Base-by-base conservation (phyloP, 2,888 invertebrate species). In the Agrotis segetum region DNA sequence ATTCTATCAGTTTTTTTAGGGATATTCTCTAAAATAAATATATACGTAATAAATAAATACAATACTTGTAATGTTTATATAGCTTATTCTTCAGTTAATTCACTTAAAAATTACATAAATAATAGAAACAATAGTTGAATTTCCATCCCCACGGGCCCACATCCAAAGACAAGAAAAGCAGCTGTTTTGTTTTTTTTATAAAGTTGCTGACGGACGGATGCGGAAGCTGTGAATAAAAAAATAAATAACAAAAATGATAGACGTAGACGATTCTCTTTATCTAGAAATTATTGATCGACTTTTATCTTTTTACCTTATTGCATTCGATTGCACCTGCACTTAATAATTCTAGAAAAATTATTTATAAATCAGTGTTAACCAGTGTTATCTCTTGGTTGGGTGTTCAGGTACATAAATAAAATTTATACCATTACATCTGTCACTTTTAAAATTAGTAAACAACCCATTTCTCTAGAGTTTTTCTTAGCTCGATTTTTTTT, bases 331-430 rank as follows among this genome's bases (percentile, higher is more conserved):
- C 44, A 52, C 29, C 50, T 70, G 70, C 44, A 74, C 3, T 46
- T 34, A n/a, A 16, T 3, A 46, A 16, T 40, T 64, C n/a, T 21
- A 34, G 21, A 16, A n/a, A 13, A 29, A 7, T n/a, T 7, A 16
- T 7, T 17, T 21, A 21, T 44, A 13, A 16, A 61, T 4, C 16
- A 52, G 50, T 46, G n/a, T 0, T 9, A 16, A 61, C 4, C 16
- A 52, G 50, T 46, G n/a, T 0, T 9, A 64, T 4, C 11, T 47
- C 44, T 9, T 21, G 3, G 44, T 46, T 63, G 5, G 24, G 1
- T 29, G 13, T 14, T 44, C 44, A 63, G 74, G 74, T 71, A n/a
- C n/a, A n/a, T n/a, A 74, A 74, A 46, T 71, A 74, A 74, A 46
- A 16, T 44, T 5, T 16, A 17, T 2, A 17, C 17, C 46, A 14